Conservation (phyloP, 2,113 vertebrate genomes). For the Galbula dea region DNA sequence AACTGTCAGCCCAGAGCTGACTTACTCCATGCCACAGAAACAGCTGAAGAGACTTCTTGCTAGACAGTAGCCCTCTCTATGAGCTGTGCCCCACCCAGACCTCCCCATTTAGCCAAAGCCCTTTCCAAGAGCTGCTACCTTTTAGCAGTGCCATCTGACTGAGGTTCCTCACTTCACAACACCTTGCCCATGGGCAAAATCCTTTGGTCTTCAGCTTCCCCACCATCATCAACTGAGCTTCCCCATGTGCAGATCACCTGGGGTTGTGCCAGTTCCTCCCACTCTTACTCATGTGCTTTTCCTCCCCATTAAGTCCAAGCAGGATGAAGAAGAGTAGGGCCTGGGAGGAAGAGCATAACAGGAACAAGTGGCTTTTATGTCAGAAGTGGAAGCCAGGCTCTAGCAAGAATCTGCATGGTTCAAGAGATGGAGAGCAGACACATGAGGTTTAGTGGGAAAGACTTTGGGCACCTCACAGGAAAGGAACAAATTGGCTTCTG, state of each 20-base stretch:
- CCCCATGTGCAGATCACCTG: accelerated
- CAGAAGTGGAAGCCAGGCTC: neutral
- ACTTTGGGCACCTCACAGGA: neutral
- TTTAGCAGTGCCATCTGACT: neutral
- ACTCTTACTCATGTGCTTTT: neutral
- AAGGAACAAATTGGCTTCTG: neutral
- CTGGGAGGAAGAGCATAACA: neutral
- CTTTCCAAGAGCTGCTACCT: neutral
- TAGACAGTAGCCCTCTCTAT: neutral
- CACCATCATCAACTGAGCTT: neutral
- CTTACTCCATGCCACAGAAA: neutral
- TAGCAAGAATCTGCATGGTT: neutral
- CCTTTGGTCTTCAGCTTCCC: neutral
- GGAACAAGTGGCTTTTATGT: neutral
- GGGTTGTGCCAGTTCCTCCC: neutral
- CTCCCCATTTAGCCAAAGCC: neutral
- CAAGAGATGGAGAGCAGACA: neutral
- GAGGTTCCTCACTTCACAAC: neutral
- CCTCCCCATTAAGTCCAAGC: neutral
- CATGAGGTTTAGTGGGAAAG: neutral
- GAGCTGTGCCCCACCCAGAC: neutral
- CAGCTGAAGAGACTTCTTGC: neutral
- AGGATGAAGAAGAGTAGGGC: neutral
- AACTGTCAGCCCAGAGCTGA: neutral
- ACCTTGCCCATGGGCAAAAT: neutral